These are phyloP conservation scores for Eilema griseolum DNA, from an alignment of 2,888 invertebrate genomes.

Conservation along the genomic window DNA sequence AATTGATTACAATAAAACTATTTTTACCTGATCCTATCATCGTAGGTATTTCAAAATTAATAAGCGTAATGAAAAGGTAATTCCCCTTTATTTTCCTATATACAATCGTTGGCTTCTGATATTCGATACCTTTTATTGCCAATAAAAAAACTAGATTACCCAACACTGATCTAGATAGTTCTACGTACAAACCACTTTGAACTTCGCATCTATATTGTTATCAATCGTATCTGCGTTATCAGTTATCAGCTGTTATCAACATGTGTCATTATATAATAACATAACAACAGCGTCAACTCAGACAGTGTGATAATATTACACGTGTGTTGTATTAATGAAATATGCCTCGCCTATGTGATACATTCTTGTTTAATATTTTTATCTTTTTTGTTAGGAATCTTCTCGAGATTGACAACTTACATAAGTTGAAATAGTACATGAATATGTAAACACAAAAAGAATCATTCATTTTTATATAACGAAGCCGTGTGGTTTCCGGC, in stretches of 20 bases:
- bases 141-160: neutral
- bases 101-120: neutral
- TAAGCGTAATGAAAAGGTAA: neutral
- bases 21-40: neutral
- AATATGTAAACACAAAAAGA: neutral
- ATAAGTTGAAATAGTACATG: neutral
- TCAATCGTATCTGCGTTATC: slow-evolving; percentile 8
- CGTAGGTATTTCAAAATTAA: neutral
- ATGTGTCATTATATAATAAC: slow-evolving; percentile 12
- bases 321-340: neutral
- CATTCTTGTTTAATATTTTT: neutral
- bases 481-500: too few relatives aligned
- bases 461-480: too few relatives aligned
- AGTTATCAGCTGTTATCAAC: slow-evolving; percentile 16
- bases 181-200: slow-evolving; percentile 3
- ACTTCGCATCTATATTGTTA: neutral
- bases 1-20: neutral
- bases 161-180: neutral
- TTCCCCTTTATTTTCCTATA: neutral
- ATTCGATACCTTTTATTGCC: neutral
- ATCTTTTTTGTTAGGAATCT: neutral
- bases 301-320: slow-evolving; percentile 3
- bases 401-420: neutral
- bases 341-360: neutral
- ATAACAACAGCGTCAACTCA: neutral